A percentile compares a stretch with the other conserved stretches of the same genome.
These are phyloP conservation scores for Phortica magna DNA, from an alignment of 2,888 invertebrate species.

Conservation along the genomic window DNA sequence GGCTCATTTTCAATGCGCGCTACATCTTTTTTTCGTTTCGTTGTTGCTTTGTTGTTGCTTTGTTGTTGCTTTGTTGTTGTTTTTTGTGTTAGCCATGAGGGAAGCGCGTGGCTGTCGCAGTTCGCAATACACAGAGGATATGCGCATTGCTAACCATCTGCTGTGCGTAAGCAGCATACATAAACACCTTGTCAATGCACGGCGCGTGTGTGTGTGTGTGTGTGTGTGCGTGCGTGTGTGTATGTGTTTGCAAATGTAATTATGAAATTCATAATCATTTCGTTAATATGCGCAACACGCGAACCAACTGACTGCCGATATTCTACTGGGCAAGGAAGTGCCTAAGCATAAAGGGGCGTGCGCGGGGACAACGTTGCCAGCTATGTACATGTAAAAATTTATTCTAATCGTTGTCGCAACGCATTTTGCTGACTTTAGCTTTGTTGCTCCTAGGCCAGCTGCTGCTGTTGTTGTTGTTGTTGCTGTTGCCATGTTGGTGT, in stretches of 20 bases:
- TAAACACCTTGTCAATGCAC: constrained; percentile 11
- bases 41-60: not conserved
- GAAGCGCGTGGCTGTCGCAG: constrained; percentile 57
- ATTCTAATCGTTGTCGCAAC: constrained; percentile 38
- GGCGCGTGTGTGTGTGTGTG: constrained; percentile 38
- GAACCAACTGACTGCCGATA: constrained; percentile 15
- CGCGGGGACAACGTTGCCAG: not conserved
- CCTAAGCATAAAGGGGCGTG: not conserved
- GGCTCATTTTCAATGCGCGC: constrained; percentile 33
- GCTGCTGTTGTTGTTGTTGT: not conserved
- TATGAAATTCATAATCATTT: constrained; percentile 73
- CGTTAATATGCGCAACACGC: constrained; percentile 71
- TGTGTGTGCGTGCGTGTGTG: not conserved
- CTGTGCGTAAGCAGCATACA: constrained; percentile 16
- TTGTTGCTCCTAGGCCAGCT: constrained; percentile 34
- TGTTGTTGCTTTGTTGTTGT: not conserved
- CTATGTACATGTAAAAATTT: constrained; percentile 35
- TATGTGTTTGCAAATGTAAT: constrained; percentile 52
- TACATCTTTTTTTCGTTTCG: not conserved
- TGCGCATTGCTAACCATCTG: constrained; percentile 45
- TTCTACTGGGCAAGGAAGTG: not conserved
- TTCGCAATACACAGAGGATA: constrained; percentile 66
- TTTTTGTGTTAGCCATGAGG: not conserved
- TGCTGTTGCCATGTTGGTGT: not conserved
- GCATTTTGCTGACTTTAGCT: constrained; percentile 52